Evolutionary conservation across 2,888 invertebrate genomes (phyloP).

Genomic region (Diplazon laetatorius): DNA sequence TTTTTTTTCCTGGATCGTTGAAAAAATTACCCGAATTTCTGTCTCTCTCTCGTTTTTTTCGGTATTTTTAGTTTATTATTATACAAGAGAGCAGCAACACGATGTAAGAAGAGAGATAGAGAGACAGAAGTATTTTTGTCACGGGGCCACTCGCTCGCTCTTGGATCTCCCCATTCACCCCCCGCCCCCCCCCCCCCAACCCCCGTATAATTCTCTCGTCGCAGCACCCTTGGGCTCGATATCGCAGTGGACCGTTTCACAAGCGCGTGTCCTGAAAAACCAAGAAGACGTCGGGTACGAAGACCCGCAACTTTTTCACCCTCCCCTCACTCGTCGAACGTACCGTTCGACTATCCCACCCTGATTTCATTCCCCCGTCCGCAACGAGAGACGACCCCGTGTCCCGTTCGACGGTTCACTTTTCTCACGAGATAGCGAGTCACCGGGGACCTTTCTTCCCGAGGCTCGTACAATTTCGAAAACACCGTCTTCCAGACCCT

Average conservation of each 20-base stretch:
- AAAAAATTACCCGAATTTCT: constrained; percentile 21
- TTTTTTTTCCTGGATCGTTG: constrained; percentile 40
- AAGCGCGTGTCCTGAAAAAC: constrained; percentile 45
- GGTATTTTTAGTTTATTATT: too few relatives aligned
- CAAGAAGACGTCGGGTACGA: constrained; percentile 25
- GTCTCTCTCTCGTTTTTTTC: not conserved
- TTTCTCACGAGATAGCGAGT: constrained; percentile 66
- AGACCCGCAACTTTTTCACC: constrained; percentile 9
- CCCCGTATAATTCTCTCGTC: constrained; percentile 23
- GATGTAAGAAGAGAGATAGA: constrained; percentile 29
- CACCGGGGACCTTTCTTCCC: constrained; percentile 82
- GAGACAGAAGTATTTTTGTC: constrained; percentile 11
- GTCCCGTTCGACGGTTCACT: constrained; percentile 33
- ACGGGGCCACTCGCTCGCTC: constrained; percentile 26
- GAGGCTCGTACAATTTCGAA: constrained; percentile 83
- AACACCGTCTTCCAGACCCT: constrained; percentile 81
- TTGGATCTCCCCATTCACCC: not conserved
- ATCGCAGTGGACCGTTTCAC: constrained; percentile 27
- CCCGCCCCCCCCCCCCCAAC: not conserved
- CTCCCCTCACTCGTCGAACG: not conserved
- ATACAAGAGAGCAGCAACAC: too few relatives aligned
- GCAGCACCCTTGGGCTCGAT: constrained; percentile 43
- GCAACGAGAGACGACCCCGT: constrained; percentile 63
- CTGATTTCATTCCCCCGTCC: constrained; percentile 59
- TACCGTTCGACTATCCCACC: constrained; percentile 6